A percentile compares a stretch with the other conserved stretches of the same genome.
These are phyloP conservation scores for Neocrepidodera transversa DNA, from an alignment of 2,888 invertebrate species.

Conservation along the genomic window DNA sequence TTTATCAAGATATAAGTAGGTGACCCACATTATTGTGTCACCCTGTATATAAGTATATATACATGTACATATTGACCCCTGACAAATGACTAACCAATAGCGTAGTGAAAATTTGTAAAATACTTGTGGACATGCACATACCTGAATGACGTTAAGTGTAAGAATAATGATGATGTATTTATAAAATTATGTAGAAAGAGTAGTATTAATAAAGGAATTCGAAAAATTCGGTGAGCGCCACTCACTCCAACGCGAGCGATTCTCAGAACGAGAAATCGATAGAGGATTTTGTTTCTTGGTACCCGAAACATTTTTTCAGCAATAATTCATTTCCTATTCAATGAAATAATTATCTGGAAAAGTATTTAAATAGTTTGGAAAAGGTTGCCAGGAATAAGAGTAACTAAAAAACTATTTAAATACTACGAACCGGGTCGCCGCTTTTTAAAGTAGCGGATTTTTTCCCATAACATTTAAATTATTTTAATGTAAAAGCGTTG, in stretches of 20 bases:
- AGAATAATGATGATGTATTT: constrained; percentile 4
- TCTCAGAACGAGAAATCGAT: constrained; percentile 15
- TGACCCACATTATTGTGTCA: too few relatives aligned
- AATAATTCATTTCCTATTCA: not conserved
- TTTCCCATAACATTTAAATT: not conserved
- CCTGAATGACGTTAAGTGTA: not conserved
- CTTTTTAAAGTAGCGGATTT: too few relatives aligned
- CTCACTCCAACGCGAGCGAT: not conserved
- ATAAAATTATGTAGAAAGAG: not conserved
- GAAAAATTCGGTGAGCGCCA: constrained; percentile 11
- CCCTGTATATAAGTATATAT: too few relatives aligned
- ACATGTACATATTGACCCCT: too few relatives aligned
- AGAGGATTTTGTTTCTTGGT: constrained; percentile 3
- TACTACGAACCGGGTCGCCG: too few relatives aligned
- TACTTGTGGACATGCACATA: too few relatives aligned
- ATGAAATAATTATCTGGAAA: not conserved
- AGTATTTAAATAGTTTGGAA: too few relatives aligned
- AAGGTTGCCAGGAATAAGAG: too few relatives aligned
- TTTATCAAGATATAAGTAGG: too few relatives aligned
- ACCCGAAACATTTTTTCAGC: not conserved
- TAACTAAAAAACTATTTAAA: too few relatives aligned
- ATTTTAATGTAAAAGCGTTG: not conserved
- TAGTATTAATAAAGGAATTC: constrained; percentile 5
- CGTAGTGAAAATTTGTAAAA: too few relatives aligned
- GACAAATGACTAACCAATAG: too few relatives aligned